These are phyloP conservation scores for Prunella strophiata DNA, from an alignment of 2,797 vertebrate species.

Conservation along the genomic window DNA sequence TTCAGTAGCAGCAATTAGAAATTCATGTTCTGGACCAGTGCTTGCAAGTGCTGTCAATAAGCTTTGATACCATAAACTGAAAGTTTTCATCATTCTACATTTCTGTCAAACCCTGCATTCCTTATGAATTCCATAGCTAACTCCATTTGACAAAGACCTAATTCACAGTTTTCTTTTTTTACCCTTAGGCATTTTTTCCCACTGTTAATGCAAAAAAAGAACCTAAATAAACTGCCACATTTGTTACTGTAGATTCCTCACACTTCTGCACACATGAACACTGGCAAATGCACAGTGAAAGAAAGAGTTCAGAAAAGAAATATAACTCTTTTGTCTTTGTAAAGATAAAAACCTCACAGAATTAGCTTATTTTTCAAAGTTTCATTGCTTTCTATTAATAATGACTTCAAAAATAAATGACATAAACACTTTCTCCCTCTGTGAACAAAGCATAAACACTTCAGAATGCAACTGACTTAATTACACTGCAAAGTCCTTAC, in stretches of 20 bases:
- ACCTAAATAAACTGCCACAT: not conserved
- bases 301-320: not conserved
- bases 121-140: not conserved
- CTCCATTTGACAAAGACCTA: conserved; percentile 29
- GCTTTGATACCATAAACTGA: not conserved
- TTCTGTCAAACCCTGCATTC: conserved; percentile 13
- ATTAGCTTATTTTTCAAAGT: not conserved
- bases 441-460: not conserved
- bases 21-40: not conserved
- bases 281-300: not conserved
- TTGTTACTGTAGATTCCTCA: conserved; percentile 10
- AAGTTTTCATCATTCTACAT: not conserved
- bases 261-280: not conserved
- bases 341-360: not conserved
- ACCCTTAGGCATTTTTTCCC: not conserved
- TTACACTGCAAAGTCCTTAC: not conserved
- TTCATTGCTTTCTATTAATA: not conserved
- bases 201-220: not conserved
- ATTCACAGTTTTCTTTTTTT: not conserved
- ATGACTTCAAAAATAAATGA: not conserved
- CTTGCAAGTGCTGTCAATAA: not conserved
- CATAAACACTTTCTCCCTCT: not conserved
- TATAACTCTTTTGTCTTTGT: not conserved
- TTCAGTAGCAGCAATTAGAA: not conserved
- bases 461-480: not conserved